Conservation (phyloP, 2,888 invertebrate genomes). For the Diplazon laetatorius region DNA sequence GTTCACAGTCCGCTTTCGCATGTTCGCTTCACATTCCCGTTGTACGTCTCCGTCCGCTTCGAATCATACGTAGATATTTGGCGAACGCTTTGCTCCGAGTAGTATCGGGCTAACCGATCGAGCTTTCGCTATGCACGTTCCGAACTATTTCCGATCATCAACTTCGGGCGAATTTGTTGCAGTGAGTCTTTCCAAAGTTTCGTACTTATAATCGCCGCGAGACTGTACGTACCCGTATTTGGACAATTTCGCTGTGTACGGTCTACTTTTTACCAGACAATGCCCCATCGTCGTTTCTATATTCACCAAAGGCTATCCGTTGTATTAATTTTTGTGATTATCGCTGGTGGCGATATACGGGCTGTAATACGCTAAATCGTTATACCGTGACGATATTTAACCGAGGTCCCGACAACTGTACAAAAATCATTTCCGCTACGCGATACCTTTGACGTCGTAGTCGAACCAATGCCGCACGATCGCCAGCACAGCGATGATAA, state of each 20-base stretch:
- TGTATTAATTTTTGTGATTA: too few relatives aligned
- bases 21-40: slow-evolving; percentile 42
- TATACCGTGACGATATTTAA: too few relatives aligned
- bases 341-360: too few relatives aligned
- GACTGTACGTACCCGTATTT: neutral
- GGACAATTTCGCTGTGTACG: neutral
- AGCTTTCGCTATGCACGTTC: neutral
- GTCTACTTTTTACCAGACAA: too few relatives aligned
- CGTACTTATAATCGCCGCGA: neutral
- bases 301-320: too few relatives aligned
- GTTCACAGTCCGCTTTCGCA: slow-evolving; percentile 45
- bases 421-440: neutral
- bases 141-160: neutral
- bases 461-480: neutral
- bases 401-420: neutral
- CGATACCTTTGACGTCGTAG: slow-evolving; percentile 8
- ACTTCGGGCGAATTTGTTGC: neutral
- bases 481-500: slow-evolving; percentile 8
- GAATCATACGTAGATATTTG: slow-evolving; percentile 14
- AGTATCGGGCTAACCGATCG: too few relatives aligned
- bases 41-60: slow-evolving; percentile 29
- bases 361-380: too few relatives aligned
- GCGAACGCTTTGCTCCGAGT: neutral
- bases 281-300: too few relatives aligned
- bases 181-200: neutral